A percentile compares a stretch with the other conserved stretches of the same genome.
Conservation (phyloP, 2,888 invertebrate species). For the Tetragnatha montana region DNA sequence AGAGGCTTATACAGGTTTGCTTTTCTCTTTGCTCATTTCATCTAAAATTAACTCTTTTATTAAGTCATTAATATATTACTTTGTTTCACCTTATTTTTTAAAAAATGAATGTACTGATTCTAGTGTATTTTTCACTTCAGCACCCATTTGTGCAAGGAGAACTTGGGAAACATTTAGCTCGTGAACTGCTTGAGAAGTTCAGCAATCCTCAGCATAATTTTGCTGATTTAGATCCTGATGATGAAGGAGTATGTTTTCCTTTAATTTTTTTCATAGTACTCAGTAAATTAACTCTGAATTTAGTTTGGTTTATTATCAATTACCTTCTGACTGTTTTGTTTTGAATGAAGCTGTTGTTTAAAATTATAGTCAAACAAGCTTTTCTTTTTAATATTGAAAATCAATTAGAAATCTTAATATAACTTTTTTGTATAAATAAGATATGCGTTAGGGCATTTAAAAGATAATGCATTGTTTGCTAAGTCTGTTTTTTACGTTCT, state of each 20-base stretch:
- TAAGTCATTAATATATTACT: background rate
- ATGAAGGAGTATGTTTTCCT: conserved; percentile 61
- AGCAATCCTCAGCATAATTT: conserved; percentile 70
- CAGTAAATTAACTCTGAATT: no score
- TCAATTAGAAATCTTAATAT: no score
- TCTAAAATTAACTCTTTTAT: background rate
- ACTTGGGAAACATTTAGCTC: conserved; percentile 68
- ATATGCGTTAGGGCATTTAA: no score
- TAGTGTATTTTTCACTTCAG: conserved; percentile 25
- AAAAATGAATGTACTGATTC: background rate
- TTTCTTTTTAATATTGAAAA: no score
- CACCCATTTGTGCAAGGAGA: conserved; percentile 70
- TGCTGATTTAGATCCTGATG: conserved; percentile 70
- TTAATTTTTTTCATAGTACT: background rate
- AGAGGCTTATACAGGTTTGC: conserved; percentile 86
- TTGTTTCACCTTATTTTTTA: background rate
- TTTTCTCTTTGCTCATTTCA: background rate
- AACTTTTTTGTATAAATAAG: no score
- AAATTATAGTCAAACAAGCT: no score
- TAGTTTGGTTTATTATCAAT: no score
- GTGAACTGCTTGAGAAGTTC: conserved; percentile 68
- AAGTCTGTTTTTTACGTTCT: no score
- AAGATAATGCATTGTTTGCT: no score
- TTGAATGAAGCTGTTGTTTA: no score
- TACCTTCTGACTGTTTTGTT: no score